Evolutionary conservation across 2,113 vertebrate species (phyloP).

Genomic region (Terrapene triunguis): DNA sequence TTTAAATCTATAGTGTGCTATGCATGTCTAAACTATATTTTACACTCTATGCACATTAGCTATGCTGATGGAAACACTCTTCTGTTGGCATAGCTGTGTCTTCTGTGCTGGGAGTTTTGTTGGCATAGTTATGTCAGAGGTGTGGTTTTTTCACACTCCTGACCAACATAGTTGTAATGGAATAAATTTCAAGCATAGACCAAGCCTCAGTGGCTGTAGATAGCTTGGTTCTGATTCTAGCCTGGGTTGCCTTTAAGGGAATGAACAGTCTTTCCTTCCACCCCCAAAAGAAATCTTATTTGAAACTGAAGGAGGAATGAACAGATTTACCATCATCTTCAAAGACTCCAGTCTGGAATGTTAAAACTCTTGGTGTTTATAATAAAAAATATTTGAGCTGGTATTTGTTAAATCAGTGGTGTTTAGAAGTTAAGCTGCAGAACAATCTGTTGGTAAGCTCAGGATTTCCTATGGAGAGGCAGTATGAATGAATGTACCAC

Average conservation of each 20-base stretch:
- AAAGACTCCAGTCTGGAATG: too few relatives aligned
- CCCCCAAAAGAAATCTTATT: background rate
- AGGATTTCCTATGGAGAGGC: background rate
- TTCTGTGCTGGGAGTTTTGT: background rate
- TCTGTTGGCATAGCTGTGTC: background rate
- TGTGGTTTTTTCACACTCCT: background rate
- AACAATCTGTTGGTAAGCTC: background rate
- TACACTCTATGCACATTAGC: background rate
- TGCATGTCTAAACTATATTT: background rate
- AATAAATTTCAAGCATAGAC: background rate
- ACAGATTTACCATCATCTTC: too few relatives aligned
- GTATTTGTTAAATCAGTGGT: background rate
- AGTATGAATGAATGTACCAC: background rate
- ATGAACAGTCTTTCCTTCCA: background rate
- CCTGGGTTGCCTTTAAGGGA: background rate
- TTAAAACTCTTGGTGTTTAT: background rate
- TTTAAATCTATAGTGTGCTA: background rate
- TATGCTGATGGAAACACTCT: background rate
- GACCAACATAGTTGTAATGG: background rate
- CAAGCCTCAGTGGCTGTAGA: background rate
- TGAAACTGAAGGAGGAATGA: background rate
- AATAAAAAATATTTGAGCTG: background rate
- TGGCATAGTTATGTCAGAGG: background rate
- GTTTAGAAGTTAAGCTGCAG: slow-evolving; percentile 4
- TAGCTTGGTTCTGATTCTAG: background rate